These are phyloP conservation scores for Leptinotarsa rubiginosa DNA, from an alignment of 2,888 invertebrate species.

Conservation along the genomic window DNA sequence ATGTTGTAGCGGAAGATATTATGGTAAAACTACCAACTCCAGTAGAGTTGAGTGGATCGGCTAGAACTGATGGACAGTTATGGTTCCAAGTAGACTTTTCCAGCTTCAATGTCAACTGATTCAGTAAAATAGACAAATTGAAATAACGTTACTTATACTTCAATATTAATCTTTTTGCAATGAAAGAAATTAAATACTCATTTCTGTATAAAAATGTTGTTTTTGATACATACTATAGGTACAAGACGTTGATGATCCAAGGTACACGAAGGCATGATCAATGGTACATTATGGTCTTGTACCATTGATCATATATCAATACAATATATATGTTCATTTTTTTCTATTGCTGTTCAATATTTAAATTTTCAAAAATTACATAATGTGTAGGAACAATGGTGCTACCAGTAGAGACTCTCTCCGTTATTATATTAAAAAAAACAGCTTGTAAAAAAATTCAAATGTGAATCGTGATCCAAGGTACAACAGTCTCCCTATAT, in stretches of 20 bases:
- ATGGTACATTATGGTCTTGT: slow-evolving; percentile 5
- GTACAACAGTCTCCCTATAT: too few relatives aligned
- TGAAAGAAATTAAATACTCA: neutral
- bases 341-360: too few relatives aligned
- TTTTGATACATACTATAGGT: slow-evolving; percentile 2
- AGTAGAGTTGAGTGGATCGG: slow-evolving; percentile 10
- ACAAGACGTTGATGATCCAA: slow-evolving; percentile 11
- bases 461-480: too few relatives aligned
- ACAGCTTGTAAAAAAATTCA: neutral
- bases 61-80: slow-evolving; percentile 5
- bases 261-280: neutral
- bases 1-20: slow-evolving; percentile 10
- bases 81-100: too few relatives aligned
- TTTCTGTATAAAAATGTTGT: slow-evolving; percentile 7
- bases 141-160: neutral
- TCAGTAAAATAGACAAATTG: slow-evolving; percentile 4
- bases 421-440: slow-evolving; percentile 4
- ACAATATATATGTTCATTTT: too few relatives aligned
- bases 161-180: neutral
- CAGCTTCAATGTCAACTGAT: too few relatives aligned
- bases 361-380: neutral
- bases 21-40: slow-evolving; percentile 1
- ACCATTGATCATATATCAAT: slow-evolving; percentile 15
- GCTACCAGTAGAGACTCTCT: slow-evolving; percentile 7
- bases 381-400: slow-evolving; percentile 5